Percentiles rank a stretch among this genome's conserved stretches.
Evolutionary conservation across 1,140 invertebrate species (phyloP).

Genomic region (Phthorimaea operculella): DNA sequence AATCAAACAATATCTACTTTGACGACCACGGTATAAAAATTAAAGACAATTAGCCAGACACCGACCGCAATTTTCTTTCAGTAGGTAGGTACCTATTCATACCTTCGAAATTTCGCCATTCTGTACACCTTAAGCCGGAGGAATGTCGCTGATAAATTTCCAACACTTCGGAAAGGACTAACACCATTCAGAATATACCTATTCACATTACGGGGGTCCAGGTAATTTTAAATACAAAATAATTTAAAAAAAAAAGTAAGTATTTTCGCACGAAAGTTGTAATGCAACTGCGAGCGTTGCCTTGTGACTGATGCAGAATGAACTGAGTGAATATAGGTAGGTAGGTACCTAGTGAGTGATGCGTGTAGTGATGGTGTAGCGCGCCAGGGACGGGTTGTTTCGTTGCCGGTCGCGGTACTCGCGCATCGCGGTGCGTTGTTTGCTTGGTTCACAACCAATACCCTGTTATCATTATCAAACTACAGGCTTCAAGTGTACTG

Average conservation of each 20-base stretch:
- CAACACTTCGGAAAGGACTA: neutral
- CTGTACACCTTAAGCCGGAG: conserved; percentile 4
- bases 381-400: neutral
- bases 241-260: conserved; percentile 16
- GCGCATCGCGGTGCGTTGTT: too few relatives aligned
- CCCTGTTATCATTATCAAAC: too few relatives aligned
- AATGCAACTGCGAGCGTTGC: conserved; percentile 48
- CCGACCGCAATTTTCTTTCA: neutral
- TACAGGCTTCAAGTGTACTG: too few relatives aligned
- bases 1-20: conserved; percentile 5
- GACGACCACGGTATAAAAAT: too few relatives aligned
- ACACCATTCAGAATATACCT: too few relatives aligned
- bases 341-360: too few relatives aligned
- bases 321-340: conserved; percentile 19
- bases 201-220: too few relatives aligned
- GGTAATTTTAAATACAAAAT: neutral
- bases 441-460: too few relatives aligned
- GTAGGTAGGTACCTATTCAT: too few relatives aligned
- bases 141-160: neutral
- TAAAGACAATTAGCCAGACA: too few relatives aligned
- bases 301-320: conserved; percentile 39
- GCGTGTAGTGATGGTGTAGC: neutral
- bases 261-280: conserved; percentile 29
- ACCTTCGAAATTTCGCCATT: conserved; percentile 57
- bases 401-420: neutral